Evolutionary conservation across 2,888 invertebrate species (phyloP).

Genomic region (Thereva nobilitata): DNA sequence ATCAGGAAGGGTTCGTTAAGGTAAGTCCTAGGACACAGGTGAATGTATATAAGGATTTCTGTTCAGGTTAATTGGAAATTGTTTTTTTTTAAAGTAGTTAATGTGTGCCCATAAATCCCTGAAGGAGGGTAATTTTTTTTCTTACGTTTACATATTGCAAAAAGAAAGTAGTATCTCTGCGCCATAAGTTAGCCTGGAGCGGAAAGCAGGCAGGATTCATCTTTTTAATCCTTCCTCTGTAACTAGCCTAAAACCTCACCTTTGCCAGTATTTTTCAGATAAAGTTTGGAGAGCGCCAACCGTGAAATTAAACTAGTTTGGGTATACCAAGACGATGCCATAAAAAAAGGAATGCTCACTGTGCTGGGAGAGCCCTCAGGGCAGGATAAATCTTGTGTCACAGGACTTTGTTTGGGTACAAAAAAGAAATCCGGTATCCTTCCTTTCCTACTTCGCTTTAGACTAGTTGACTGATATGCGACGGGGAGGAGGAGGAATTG

Average conservation of each 20-base stretch:
- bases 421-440: slow-evolving; percentile 8
- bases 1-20: too few species aligned
- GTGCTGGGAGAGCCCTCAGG: slow-evolving; percentile 5
- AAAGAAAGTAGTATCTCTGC: too few species aligned
- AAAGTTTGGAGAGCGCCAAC: slow-evolving; percentile 30
- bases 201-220: slow-evolving; percentile 17
- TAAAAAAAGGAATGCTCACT: slow-evolving; percentile 24
- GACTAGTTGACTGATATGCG: slow-evolving; percentile 19
- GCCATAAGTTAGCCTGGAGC: not conserved
- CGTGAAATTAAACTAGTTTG: slow-evolving; percentile 37
- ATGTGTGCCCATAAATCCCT: too few species aligned
- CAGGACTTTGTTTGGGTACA: slow-evolving; percentile 32
- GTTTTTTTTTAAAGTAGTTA: too few species aligned
- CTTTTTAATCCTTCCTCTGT: slow-evolving; percentile 24
- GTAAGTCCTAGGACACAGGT: too few species aligned
- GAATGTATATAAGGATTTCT: too few species aligned
- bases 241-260: slow-evolving; percentile 15
- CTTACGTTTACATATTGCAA: too few species aligned
- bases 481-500: slow-evolving; percentile 5
- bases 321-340: slow-evolving; percentile 24
- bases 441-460: slow-evolving; percentile 9
- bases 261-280: slow-evolving; percentile 6
- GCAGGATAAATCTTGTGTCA: slow-evolving; percentile 32
- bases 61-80: too few species aligned
- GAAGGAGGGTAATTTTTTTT: too few species aligned